Evolutionary conservation across 2,797 vertebrate genomes (phyloP), one percentile per base, ranked within the genome.

Genomic region (Denticeps clupeoides): DNA sequence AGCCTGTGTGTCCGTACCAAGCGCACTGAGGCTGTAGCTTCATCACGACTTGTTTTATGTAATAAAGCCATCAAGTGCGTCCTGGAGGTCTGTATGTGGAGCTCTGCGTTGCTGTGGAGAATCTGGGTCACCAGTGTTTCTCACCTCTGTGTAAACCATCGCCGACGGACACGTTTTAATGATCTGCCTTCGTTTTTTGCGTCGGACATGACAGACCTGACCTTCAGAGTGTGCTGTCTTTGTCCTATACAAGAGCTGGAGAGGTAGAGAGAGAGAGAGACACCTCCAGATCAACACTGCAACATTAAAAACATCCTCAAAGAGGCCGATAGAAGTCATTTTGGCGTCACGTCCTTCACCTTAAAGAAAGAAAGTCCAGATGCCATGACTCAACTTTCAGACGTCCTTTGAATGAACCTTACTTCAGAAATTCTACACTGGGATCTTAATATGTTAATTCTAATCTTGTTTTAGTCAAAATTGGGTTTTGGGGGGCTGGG

Each of bases 41-140:
- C 35, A 22, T 33, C 25, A 45, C 15, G 26, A 25, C 11, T 3
- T 18, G 8, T 16, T 22, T 42, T 12, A 19, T n/a, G 7, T 25
- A 25, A 38, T 12, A 15, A 46, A 35, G 58, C 60, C 33, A 46
- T 59, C 64, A 18, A 53, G 59, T 12, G 24, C 53, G 37, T 58
- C 47, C 18, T 55, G 60, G 43, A 52, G 7, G 41, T 27, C 50
- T 47, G n/a, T n/a, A n/a, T n/a, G n/a, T n/a, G n/a, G 55, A 35
- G 33, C 48, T 21, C 63, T 35, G 31, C 63, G 44, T 61, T 52
- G 60, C 71, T 57, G 43, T 51, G 59, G 67, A 44, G 71, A 74
- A 76, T 69, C 53, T 66, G 55, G 73, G 75, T 74, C 72, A 67
- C 62, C 51, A 68, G 56, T 58, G 56, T 52, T 64, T 75, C 65